Evolutionary conservation across 2,888 invertebrate species (phyloP).

Genomic region (Synanthedon andrenaeformis): DNA sequence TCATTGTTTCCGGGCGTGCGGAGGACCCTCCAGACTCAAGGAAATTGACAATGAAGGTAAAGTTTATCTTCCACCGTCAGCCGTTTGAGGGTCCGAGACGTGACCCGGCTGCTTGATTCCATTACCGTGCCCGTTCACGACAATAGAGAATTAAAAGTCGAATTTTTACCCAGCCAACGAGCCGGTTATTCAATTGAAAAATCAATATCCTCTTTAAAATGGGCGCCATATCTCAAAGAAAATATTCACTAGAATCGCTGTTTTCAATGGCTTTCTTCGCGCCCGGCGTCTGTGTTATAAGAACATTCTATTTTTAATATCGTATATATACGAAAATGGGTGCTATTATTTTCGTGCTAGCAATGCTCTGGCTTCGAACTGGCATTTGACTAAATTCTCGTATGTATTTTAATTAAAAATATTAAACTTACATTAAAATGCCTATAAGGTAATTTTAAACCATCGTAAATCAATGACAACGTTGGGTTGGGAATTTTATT

Average conservation of each 20-base stretch:
- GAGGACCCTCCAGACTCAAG: slow-evolving; percentile 51
- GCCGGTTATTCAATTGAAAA: slow-evolving; percentile 48
- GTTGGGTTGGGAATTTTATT: no score
- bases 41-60: slow-evolving; percentile 68
- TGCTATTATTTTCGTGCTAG: no score
- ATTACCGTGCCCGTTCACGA: slow-evolving; percentile 34
- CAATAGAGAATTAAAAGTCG: slow-evolving; percentile 55
- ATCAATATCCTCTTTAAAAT: slow-evolving; percentile 30
- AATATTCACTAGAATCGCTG: background rate
- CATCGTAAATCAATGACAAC: no score
- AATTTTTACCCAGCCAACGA: slow-evolving; percentile 45
- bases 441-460: no score
- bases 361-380: no score
- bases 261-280: no score
- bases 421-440: no score
- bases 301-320: no score
- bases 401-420: no score
- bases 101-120: slow-evolving; percentile 57
- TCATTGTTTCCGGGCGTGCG: slow-evolving; percentile 52
- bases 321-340: no score
- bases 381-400: no score
- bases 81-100: slow-evolving; percentile 55
- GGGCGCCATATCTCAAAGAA: slow-evolving; percentile 11
- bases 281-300: no score
- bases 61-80: slow-evolving; percentile 63